Base-by-base conservation (phyloP, 2,888 invertebrate species). In the Diadromus collaris region DNA sequence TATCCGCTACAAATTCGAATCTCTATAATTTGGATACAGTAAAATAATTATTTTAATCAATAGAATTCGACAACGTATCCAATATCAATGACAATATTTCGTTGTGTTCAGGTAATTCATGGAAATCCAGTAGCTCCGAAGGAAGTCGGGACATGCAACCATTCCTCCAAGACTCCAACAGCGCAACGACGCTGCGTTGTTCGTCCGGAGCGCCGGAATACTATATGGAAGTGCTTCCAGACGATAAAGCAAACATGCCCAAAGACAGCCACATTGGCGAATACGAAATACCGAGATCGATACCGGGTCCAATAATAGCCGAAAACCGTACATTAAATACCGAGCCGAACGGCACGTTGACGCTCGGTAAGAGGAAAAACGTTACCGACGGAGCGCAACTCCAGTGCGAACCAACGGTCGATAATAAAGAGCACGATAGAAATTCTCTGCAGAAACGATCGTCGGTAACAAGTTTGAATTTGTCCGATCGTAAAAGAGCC, bases 221-320 rank as follows among this genome's bases (percentile, higher is more conserved):
- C 29, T 95, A 95, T 88, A 89, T 95, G 69, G 95, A 95, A 88
- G 90, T 95, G 63, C 91, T 95, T 86, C 94, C 94, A 86, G 94
- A 94, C 84, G 92, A 92, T 80, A 88, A 89, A 10, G 85, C 85
- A 6, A 78, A 79, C 10, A 92, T 92, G 69, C 68, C 87, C 10
- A 91, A 32, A 10, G 76, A 92, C 0, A 91, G 89, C 80, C 86
- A 87, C 9, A 89, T 91, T 21, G 94, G 94, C 85, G 95, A 94
- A 2, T 95, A 95, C 89, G 95, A 95, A 90, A 90, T 95, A 19
- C 95, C 95, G 2, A 91, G 93, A 51, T 89, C 91, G 1, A 90
- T 88, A 29, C 85, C 87, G 27, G 29, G 54, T 54, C 27, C 10
- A 16, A 13, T 16, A 5, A 80, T 86, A 7, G 70, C 64, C 10